Evolutionary conservation across 1,140 invertebrate species (phyloP).

Genomic region (Hermetia illucens): DNA sequence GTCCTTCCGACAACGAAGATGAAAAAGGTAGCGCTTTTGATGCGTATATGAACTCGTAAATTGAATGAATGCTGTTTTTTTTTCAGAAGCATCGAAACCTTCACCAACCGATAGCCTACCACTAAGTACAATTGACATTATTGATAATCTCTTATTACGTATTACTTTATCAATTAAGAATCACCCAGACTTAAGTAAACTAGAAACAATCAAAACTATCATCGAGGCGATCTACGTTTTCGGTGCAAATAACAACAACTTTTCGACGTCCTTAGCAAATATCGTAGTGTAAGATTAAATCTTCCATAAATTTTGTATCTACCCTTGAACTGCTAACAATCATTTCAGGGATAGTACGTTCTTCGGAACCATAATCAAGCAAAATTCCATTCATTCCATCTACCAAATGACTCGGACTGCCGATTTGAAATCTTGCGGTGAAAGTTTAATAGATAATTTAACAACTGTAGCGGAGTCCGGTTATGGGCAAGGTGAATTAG

Average conservation of each 20-base stretch:
- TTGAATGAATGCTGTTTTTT: not conserved
- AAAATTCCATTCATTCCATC: conserved; percentile 24
- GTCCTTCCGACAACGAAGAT: conserved; percentile 23
- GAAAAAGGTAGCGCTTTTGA: conserved; percentile 10
- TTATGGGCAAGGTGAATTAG: conserved; percentile 26
- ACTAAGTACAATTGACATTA: conserved; percentile 21
- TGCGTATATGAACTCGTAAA: not conserved
- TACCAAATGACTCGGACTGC: conserved; percentile 23
- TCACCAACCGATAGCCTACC: conserved; percentile 7
- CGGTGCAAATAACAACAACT: conserved; percentile 21
- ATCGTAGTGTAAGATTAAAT: conserved; percentile 19
- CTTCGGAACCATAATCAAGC: conserved; percentile 27
- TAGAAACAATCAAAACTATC: conserved; percentile 21
- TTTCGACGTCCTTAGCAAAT: conserved; percentile 22
- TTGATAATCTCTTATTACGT: conserved; percentile 24
- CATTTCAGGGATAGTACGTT: conserved; percentile 23
- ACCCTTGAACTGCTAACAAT: too few species aligned
- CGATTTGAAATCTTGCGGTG: conserved; percentile 22
- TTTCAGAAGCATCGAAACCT: conserved; percentile 6
- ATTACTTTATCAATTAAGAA: conserved; percentile 26
- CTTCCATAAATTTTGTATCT: not conserved
- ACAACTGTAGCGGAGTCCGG: conserved; percentile 28
- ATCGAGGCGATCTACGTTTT: conserved; percentile 24
- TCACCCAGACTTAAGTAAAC: conserved; percentile 19
- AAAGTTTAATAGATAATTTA: conserved; percentile 22